Evolutionary conservation across 2,113 vertebrate species (phyloP), one percentile per base, ranked within the genome.

Genomic region (Petroica traversi): DNA sequence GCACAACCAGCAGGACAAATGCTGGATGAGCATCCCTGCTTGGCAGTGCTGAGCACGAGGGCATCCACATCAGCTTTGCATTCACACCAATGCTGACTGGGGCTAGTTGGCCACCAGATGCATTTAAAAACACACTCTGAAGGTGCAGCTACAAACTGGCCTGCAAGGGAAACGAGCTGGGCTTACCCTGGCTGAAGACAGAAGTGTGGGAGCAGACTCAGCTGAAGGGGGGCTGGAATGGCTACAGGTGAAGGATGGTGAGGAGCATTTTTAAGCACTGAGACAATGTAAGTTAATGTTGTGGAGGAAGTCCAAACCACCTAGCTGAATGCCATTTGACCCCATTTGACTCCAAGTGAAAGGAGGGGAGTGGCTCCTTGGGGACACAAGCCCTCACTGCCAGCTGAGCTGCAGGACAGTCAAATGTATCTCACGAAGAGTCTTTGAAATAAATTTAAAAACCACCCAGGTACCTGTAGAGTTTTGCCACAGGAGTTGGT

Each of bases 291-390:
- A 62, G 12, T 43, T 36, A 51, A 63, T 2, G 20, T 26, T 0
- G 1, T 8, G 76, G 45, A 62, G 41, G 33, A 74, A 68, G 12
- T 9, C 36, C 58, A 89, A 67, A 67, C 57, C 81, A 64, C 45
- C 11, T 0, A 82, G 92, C 90, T 52, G 64, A 91, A 82, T 45
- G 58, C 45, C 66, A 54, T 49, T 34, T 28, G 7, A 69, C 22
- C 52, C 88, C 6, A 2, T 14, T 5, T 45, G 55, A 17, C 52
- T 68, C 2, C 0, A 33, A 83, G 36, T 16, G 55, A 41, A 46
- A 81, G 67, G 55, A 80, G 46, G 54, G 72, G 45, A 93, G 74
- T 72, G 84, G 87, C 87, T 94, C 93, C 93, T 74, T 46, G 64
- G 87, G 77, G 85, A 78, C 69, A 75, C n/a, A 40, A 64, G 58